Conservation (phyloP, 2,113 vertebrate species). For the human (Homo sapiens) region GRCh38 chr6:109204501-109205000, state of each 20-base stretch:
- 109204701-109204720: background rate
- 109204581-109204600: background rate
- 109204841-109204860: background rate
- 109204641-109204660: background rate
- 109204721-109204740: background rate
- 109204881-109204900: background rate
- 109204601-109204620: background rate
- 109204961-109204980: background rate
- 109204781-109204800: background rate
- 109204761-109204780: background rate
- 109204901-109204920: background rate
- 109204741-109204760: background rate
- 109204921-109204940: background rate
- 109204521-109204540: background rate
- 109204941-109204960: background rate
- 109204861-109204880: background rate
- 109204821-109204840: background rate
- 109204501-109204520: background rate
- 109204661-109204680: background rate
- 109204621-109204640: background rate
- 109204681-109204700: background rate
- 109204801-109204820: background rate
- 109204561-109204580: conserved; percentile 20
- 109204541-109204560: background rate
- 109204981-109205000: background rate